A percentile compares a stretch with the other conserved stretches of the same genome.
Conservation (phyloP, 2,888 invertebrate genomes). For the Dexiosoma caninum region DNA sequence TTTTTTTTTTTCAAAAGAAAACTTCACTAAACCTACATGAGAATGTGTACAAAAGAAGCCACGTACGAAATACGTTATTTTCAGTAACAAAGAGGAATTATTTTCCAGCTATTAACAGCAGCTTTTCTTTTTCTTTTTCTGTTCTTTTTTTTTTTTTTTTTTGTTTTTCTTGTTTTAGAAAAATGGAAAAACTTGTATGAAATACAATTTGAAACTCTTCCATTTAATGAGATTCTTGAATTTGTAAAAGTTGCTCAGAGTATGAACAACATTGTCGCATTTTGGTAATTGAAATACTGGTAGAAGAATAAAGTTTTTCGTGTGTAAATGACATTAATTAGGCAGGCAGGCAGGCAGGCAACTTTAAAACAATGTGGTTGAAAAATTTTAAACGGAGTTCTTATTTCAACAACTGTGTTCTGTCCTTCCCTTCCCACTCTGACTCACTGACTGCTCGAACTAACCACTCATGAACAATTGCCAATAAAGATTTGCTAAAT, state of each 20-base stretch:
- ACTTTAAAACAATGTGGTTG: slow-evolving; percentile 38
- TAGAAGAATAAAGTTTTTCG: slow-evolving; percentile 50
- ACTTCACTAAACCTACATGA: too few relatives aligned
- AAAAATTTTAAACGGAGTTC: neutral
- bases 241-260: neutral
- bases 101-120: slow-evolving; percentile 28
- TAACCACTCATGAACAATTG: neutral
- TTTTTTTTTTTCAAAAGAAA: slow-evolving; percentile 16
- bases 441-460: too few relatives aligned
- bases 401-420: too few relatives aligned
- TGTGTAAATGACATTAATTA: slow-evolving; percentile 62
- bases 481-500: neutral
- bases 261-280: slow-evolving; percentile 3
- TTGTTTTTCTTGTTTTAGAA: slow-evolving; percentile 6
- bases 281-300: slow-evolving; percentile 56
- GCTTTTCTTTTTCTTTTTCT: slow-evolving; percentile 25
- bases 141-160: too few relatives aligned
- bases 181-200: neutral
- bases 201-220: slow-evolving; percentile 31
- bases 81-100: neutral
- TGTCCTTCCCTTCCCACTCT: too few relatives aligned
- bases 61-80: neutral
- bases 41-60: neutral
- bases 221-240: slow-evolving; percentile 40
- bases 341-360: slow-evolving; percentile 57